phyloP scores from a whole-genome alignment of 2,888 invertebrate genomes.

The Protophormia terraenovae region DNA sequence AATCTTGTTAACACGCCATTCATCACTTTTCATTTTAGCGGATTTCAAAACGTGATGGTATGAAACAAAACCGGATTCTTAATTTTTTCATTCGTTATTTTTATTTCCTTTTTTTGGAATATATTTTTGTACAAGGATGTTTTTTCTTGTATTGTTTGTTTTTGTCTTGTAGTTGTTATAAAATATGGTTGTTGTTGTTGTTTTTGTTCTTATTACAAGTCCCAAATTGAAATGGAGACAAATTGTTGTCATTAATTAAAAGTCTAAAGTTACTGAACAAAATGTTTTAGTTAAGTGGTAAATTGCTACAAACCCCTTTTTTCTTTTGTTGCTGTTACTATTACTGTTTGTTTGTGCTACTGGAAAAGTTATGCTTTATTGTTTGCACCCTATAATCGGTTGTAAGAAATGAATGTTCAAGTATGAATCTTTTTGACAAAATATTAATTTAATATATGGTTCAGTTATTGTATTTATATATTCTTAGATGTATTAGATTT shows the following conservation, averaged over 20 bases:
- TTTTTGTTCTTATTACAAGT: conserved; percentile 60
- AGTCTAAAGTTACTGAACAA: conserved; percentile 68
- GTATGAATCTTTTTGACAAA: too few species aligned
- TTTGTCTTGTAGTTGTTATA: conserved; percentile 46
- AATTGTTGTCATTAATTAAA: conserved; percentile 79
- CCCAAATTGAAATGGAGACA: conserved; percentile 73
- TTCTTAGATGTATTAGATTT: too few species aligned
- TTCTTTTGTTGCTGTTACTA: background rate
- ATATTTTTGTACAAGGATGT: background rate
- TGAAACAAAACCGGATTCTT: conserved; percentile 61
- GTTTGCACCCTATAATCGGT: conserved; percentile 6
- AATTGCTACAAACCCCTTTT: conserved; percentile 52
- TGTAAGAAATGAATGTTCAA: too few species aligned
- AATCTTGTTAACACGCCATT: conserved; percentile 81
- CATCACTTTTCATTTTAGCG: conserved; percentile 75
- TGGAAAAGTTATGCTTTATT: conserved; percentile 43
- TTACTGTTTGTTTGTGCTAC: background rate
- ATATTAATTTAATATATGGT: too few species aligned
- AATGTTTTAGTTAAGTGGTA: conserved; percentile 37
- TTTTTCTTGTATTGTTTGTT: conserved; percentile 21
- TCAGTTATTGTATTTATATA: too few species aligned
- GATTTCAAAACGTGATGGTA: conserved; percentile 70
- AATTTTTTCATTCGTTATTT: conserved; percentile 42
- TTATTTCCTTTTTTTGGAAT: conserved; percentile 41
- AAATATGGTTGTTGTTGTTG: conserved; percentile 39